Conservation (phyloP, 2,113 vertebrate genomes). For the Xiphophorus hellerii region DNA sequence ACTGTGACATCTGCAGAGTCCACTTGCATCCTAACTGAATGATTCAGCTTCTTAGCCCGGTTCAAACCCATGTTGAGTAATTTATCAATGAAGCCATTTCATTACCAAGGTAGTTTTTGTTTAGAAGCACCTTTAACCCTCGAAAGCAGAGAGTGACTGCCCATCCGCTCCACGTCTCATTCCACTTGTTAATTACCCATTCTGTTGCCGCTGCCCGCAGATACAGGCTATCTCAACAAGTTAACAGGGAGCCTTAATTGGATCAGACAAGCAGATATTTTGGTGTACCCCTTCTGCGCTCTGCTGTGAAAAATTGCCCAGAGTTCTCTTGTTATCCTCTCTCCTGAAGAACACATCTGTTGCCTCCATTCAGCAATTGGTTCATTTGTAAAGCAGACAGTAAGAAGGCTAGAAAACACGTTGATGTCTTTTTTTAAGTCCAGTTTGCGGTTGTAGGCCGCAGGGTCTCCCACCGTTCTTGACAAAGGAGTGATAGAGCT, state of each 20-base stretch:
- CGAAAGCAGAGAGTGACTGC: conserved; percentile 23
- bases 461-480: conserved; percentile 7
- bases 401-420: neutral
- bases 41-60: neutral
- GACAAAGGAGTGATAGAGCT: conserved; percentile 38
- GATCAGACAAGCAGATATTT: conserved; percentile 49
- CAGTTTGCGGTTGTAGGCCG: neutral
- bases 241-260: conserved; percentile 49
- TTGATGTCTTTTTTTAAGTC: neutral
- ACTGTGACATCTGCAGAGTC: neutral
- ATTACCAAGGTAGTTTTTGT: conserved; percentile 6
- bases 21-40: neutral
- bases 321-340: conserved; percentile 17
- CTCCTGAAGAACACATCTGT: conserved; percentile 3
- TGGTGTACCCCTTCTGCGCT: conserved; percentile 11
- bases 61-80: neutral
- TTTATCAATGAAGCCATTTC: neutral
- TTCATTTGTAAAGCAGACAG: conserved; percentile 2
- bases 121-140: conserved; percentile 25
- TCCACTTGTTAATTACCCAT: conserved; percentile 55
- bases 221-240: conserved; percentile 31
- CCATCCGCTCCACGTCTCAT: conserved; percentile 35
- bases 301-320: conserved; percentile 21
- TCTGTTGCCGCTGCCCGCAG: conserved; percentile 31
- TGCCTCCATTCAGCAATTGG: conserved; percentile 5